phyloP scores from a whole-genome alignment of 92 coral and sea anemone species.

The Phenganax marumi region DNA sequence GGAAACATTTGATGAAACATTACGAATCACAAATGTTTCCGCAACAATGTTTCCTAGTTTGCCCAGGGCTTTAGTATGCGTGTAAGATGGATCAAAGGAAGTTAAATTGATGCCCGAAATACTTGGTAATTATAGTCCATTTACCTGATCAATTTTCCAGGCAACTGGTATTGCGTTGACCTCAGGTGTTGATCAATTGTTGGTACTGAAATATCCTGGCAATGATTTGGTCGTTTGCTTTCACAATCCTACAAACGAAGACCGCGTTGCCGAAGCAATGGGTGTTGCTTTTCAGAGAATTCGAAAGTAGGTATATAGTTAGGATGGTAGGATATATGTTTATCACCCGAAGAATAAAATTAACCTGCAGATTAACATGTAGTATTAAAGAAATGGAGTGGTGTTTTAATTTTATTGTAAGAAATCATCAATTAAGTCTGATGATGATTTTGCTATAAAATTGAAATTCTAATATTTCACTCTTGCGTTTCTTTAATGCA shows the following conservation, averaged over 20 bases:
- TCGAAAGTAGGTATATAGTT: slow-evolving; percentile 67
- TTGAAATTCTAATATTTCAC: neutral
- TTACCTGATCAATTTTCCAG: slow-evolving; percentile 37
- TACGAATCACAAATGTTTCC: no score
- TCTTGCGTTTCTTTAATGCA: no score
- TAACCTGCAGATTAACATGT: no score
- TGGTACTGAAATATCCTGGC: slow-evolving; percentile 65
- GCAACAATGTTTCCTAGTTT: no score
- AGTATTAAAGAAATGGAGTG: neutral
- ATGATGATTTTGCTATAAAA: neutral
- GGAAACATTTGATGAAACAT: no score
- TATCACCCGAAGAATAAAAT: no score
- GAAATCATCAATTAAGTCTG: neutral
- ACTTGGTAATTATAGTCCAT: no score
- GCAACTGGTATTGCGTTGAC: slow-evolving; percentile 61
- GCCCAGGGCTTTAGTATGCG: no score
- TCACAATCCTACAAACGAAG: slow-evolving; percentile 68
- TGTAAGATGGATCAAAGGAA: no score
- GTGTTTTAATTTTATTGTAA: neutral
- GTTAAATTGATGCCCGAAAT: no score
- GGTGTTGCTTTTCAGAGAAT: slow-evolving; percentile 72
- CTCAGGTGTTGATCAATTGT: slow-evolving; percentile 79
- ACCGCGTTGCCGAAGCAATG: slow-evolving; percentile 81
- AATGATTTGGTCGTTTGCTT: slow-evolving; percentile 90
- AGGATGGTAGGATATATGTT: neutral